Percentiles rank a stretch among this genome's conserved stretches.
Conservation (phyloP, 2,888 invertebrate species). For the Amorpha juglandis region DNA sequence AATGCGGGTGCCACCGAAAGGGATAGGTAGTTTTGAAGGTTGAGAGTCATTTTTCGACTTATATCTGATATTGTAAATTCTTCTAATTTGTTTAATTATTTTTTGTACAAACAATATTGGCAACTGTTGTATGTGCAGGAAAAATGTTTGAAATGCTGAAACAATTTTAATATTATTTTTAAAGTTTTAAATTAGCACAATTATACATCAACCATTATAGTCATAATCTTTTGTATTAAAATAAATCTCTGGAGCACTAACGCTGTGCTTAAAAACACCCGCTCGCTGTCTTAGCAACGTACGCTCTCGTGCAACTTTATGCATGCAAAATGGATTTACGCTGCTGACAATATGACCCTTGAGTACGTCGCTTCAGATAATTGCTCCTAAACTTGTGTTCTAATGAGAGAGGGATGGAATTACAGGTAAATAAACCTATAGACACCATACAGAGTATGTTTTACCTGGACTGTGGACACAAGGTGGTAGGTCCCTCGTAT, state of each 20-base stretch:
- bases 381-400: constrained; percentile 69
- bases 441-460: not conserved
- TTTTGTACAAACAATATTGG: no score
- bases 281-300: constrained; percentile 48
- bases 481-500: no score
- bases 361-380: constrained; percentile 74
- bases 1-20: no score
- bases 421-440: not conserved
- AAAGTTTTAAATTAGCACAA: not conserved
- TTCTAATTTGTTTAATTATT: no score
- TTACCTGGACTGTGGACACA: no score
- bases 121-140: no score
- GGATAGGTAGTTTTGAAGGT: no score
- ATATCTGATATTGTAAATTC: no score
- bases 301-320: constrained; percentile 54
- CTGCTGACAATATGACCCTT: constrained; percentile 67
- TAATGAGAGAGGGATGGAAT: constrained; percentile 63
- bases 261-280: constrained; percentile 61
- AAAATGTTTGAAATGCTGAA: not conserved
- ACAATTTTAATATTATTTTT: not conserved
- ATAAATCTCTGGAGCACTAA: constrained; percentile 25
- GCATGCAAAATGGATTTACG: constrained; percentile 73
- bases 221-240: constrained; percentile 21
- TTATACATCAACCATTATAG: constrained; percentile 1
- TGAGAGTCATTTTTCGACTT: no score